Percentiles rank a stretch among this genome's conserved stretches.
Evolutionary conservation across 2,113 vertebrate genomes (phyloP).

Genomic region (Thryonomys swinderianus): DNA sequence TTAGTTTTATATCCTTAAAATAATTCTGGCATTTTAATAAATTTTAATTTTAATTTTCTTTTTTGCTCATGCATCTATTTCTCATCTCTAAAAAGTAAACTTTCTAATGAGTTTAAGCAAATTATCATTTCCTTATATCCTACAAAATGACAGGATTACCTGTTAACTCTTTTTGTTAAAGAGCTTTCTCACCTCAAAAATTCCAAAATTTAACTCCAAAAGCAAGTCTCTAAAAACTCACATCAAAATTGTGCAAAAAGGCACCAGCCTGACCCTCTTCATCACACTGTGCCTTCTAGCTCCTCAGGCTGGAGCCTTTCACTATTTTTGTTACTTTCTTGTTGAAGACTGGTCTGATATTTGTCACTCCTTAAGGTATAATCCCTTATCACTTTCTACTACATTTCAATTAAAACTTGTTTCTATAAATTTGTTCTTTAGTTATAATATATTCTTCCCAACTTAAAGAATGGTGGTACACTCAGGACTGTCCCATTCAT

Average conservation of each 20-base stretch:
- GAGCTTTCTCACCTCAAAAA: conserved; percentile 1
- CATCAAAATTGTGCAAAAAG: not conserved
- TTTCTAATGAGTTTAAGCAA: not conserved
- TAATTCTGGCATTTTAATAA: conserved; percentile 46
- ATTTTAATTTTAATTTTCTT: not conserved
- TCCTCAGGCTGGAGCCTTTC: too few relatives aligned
- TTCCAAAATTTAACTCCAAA: conserved; percentile 1
- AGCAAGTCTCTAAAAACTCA: not conserved
- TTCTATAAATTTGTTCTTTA: not conserved
- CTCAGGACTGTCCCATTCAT: not conserved
- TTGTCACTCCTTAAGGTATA: not conserved
- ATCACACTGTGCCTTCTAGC: not conserved
- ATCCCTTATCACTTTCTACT: not conserved
- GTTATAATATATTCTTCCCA: not conserved
- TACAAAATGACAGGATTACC: not conserved
- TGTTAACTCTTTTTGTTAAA: too few relatives aligned
- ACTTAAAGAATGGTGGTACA: not conserved
- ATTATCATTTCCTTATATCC: not conserved
- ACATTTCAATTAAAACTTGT: not conserved
- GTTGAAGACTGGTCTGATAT: not conserved
- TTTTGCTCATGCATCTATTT: not conserved
- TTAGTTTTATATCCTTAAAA: conserved; percentile 15
- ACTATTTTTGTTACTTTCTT: too few relatives aligned
- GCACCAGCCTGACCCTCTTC: not conserved
- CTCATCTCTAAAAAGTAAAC: not conserved